Percentiles rank a stretch among this genome's conserved stretches.
phyloP scores from a whole-genome alignment of 2,888 invertebrate genomes.

The Strigamia transsilvanica region DNA sequence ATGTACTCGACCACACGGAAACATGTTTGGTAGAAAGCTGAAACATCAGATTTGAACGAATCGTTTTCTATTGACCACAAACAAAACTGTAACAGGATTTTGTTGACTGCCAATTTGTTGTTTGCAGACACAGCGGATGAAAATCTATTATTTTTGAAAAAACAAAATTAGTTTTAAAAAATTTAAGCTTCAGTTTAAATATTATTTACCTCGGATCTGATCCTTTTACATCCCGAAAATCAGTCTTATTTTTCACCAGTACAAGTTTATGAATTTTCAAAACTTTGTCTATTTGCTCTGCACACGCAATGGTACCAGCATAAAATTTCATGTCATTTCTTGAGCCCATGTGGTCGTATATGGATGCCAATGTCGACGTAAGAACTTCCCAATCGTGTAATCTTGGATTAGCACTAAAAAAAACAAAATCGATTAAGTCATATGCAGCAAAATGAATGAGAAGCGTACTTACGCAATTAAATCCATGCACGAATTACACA shows the following conservation, averaged over 20 bases:
- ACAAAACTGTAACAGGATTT: neutral
- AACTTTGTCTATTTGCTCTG: neutral
- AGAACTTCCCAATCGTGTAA: neutral
- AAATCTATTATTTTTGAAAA: neutral
- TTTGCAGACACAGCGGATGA: neutral
- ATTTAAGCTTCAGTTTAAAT: neutral
- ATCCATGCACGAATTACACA: neutral
- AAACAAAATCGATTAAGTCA: neutral
- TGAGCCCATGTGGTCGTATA: neutral
- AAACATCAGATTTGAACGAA: neutral
- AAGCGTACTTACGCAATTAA: neutral
- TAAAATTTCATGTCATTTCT: neutral
- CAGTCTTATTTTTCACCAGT: neutral
- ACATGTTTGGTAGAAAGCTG: neutral
- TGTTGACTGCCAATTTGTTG: neutral
- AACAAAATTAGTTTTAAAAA: neutral
- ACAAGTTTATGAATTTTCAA: neutral
- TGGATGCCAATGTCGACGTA: neutral
- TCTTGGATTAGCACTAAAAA: slow-evolving; percentile 1
- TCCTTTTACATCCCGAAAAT: neutral
- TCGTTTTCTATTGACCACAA: neutral
- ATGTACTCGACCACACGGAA: neutral
- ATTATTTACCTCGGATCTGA: neutral
- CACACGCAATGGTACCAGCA: neutral
- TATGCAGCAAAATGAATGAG: neutral